These are phyloP conservation scores for Trichacis sp. DNA, from an alignment of 2,888 invertebrate genomes.

Conservation along the genomic window DNA sequence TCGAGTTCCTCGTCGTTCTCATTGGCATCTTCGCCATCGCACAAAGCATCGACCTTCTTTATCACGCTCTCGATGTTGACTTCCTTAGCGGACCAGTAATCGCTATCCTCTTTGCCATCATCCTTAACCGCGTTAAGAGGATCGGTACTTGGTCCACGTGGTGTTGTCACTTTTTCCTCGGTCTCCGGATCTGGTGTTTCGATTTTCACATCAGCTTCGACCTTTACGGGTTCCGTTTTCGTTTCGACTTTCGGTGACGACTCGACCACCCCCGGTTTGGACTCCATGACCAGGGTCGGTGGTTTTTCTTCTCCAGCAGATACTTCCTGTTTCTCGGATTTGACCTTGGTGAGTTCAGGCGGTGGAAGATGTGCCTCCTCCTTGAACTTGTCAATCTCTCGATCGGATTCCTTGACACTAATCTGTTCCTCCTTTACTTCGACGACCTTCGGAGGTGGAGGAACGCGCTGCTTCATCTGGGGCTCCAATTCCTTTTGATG, in stretches of 20 bases:
- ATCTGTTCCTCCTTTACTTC: too few relatives aligned
- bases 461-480: not conserved
- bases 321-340: slow-evolving; percentile 18
- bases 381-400: slow-evolving; percentile 13
- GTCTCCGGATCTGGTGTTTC: slow-evolving; percentile 53
- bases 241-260: slow-evolving; percentile 18
- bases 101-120: slow-evolving; percentile 77
- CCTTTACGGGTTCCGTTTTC: slow-evolving; percentile 40
- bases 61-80: slow-evolving; percentile 86
- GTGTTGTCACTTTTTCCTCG: slow-evolving; percentile 49
- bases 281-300: not conserved
- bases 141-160: slow-evolving; percentile 56
- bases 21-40: slow-evolving; percentile 67
- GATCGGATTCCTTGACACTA: not conserved
- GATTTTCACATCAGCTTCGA: slow-evolving; percentile 49
- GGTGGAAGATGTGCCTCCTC: slow-evolving; percentile 14
- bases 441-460: not conserved
- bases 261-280: not conserved
- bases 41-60: slow-evolving; percentile 80
- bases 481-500: not conserved
- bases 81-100: slow-evolving; percentile 84
- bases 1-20: slow-evolving; percentile 54
- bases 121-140: slow-evolving; percentile 65
- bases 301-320: slow-evolving; percentile 2
- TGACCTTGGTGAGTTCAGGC: slow-evolving; percentile 15